These are phyloP conservation scores for Gastracanthus pulcherrimus DNA, from an alignment of 2,888 invertebrate genomes.

Conservation along the genomic window DNA sequence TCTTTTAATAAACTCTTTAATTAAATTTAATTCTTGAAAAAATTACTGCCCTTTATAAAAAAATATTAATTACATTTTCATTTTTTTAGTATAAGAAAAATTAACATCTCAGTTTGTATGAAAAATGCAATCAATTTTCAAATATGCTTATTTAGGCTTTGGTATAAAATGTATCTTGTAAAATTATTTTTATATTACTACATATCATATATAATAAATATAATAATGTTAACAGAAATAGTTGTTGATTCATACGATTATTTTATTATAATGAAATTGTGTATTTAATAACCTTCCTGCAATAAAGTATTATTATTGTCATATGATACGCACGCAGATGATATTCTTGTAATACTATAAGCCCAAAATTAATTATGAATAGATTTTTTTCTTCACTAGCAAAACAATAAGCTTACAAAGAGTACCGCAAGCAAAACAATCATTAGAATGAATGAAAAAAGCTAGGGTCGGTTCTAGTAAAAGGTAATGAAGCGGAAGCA, in stretches of 20 bases:
- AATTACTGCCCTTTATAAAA: background rate
- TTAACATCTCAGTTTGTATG: too few relatives aligned
- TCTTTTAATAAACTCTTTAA: background rate
- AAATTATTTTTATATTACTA: too few relatives aligned
- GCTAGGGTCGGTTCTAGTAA: constrained; percentile 18
- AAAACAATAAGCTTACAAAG: constrained; percentile 20
- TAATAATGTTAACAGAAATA: too few relatives aligned
- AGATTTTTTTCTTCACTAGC: background rate
- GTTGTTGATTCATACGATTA: too few relatives aligned
- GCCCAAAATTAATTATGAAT: constrained; percentile 6
- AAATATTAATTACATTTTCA: background rate
- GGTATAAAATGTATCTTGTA: too few relatives aligned
- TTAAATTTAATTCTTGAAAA: background rate
- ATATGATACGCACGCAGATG: background rate
- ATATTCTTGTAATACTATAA: background rate
- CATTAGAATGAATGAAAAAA: constrained; percentile 22
- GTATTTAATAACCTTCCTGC: too few relatives aligned
- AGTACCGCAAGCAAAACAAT: constrained; percentile 25
- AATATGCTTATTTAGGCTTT: too few relatives aligned
- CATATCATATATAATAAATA: too few relatives aligned
- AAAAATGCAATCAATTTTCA: too few relatives aligned
- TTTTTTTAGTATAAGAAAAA: background rate
- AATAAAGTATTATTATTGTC: background rate
- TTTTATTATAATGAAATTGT: too few relatives aligned
- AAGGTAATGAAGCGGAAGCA: constrained; percentile 32